Evolutionary conservation across 2,113 vertebrate species (phyloP).

Genomic region (Pyrgilauda ruficollis): DNA sequence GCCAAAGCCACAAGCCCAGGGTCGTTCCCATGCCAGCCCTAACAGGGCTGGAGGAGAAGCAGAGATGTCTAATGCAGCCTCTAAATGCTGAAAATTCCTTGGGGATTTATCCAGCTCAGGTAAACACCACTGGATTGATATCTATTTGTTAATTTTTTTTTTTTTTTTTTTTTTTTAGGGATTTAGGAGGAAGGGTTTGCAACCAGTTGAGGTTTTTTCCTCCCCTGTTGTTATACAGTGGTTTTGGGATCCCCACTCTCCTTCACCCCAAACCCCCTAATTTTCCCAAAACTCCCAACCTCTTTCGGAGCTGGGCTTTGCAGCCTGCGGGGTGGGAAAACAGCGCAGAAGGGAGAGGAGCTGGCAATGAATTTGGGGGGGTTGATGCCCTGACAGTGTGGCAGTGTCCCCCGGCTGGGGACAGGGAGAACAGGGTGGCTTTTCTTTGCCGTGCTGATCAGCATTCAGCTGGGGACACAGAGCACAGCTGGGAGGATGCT

Average conservation of each 20-base stretch:
- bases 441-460: background rate
- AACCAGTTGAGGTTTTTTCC: background rate
- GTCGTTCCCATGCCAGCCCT: background rate
- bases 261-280: background rate
- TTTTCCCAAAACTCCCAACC: background rate
- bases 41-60: background rate
- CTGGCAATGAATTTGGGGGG: background rate
- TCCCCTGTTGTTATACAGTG: background rate
- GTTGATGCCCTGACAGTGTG: background rate
- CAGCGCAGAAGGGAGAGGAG: background rate
- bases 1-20: background rate
- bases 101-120: background rate
- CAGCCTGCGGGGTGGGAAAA: background rate
- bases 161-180: no score
- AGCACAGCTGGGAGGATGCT: conserved; percentile 46
- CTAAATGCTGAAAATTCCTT: background rate
- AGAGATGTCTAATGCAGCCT: background rate
- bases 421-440: background rate
- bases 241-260: accelerated
- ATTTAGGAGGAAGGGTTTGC: background rate
- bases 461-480: background rate
- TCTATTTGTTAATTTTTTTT: background rate
- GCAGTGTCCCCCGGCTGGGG: background rate
- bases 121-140: background rate
- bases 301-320: background rate